Evolutionary conservation across 1,140 invertebrate genomes (phyloP).

Genomic region (Bicyclus anynana): DNA sequence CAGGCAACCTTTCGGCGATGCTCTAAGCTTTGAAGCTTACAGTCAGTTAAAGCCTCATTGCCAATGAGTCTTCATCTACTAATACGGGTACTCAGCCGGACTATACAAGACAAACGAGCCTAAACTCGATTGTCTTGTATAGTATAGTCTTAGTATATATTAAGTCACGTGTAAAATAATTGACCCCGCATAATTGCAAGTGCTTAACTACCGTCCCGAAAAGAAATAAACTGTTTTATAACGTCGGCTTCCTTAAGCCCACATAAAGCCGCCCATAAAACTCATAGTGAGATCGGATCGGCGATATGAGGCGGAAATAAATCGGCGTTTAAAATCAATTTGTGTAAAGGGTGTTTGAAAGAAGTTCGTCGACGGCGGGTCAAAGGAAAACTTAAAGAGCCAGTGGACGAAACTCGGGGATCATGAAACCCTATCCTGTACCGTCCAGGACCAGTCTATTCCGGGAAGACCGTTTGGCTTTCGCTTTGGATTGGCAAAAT

Average conservation of each 20-base stretch:
- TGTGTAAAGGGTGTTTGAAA: slow-evolving; percentile 66
- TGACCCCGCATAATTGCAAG: slow-evolving; percentile 4
- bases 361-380: slow-evolving; percentile 41
- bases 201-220: slow-evolving; percentile 45
- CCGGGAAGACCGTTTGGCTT: too few relatives aligned
- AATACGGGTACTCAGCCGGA: too few relatives aligned
- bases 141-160: too few relatives aligned
- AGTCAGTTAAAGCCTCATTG: too few relatives aligned
- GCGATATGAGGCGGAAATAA: slow-evolving; percentile 74
- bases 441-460: too few relatives aligned
- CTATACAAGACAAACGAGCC: too few relatives aligned
- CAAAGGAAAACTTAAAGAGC: slow-evolving; percentile 10
- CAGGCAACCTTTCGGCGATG: too few relatives aligned
- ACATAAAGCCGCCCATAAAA: slow-evolving; percentile 71
- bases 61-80: too few relatives aligned
- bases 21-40: too few relatives aligned
- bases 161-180: slow-evolving; percentile 1
- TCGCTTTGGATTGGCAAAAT: too few relatives aligned
- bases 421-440: not conserved
- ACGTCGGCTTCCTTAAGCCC: slow-evolving; percentile 65
- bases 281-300: slow-evolving; percentile 72
- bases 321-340: slow-evolving; percentile 77
- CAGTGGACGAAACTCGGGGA: not conserved
- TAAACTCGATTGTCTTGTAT: too few relatives aligned
- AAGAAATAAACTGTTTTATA: slow-evolving; percentile 75